A percentile compares a stretch with the other conserved stretches of the same genome.
Conservation (phyloP, 2,888 invertebrate genomes). For the Drosophila putrida region DNA sequence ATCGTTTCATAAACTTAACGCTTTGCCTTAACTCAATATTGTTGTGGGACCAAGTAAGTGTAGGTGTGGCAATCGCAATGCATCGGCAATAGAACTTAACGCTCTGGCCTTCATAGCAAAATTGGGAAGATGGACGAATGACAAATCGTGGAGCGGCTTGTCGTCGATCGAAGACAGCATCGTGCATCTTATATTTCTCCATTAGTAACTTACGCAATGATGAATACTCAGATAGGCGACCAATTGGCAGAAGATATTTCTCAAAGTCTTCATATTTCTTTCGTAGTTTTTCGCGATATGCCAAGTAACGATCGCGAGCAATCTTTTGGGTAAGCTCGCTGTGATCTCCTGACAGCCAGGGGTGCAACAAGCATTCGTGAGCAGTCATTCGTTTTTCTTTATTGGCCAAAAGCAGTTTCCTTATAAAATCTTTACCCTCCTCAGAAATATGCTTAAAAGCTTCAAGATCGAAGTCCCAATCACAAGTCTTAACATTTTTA, state of each 20-base stretch:
- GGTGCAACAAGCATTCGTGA: slow-evolving; percentile 97
- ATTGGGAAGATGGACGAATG: slow-evolving; percentile 97
- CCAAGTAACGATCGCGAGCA: slow-evolving; percentile 93
- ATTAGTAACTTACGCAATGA: slow-evolving; percentile 97
- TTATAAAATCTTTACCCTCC: slow-evolving; percentile 99
- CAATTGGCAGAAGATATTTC: slow-evolving; percentile 96
- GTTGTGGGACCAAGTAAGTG: slow-evolving; percentile 97
- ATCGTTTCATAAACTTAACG: slow-evolving; percentile 99
- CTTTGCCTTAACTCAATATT: slow-evolving; percentile 97
- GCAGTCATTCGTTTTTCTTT: slow-evolving; percentile 99
- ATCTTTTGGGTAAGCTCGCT: slow-evolving; percentile 91
- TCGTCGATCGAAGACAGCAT: slow-evolving; percentile 97
- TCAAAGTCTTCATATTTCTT: slow-evolving; percentile 92
- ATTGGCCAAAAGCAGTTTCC: slow-evolving; percentile 94
- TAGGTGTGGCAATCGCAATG: slow-evolving; percentile 96
- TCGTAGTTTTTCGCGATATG: slow-evolving; percentile 94
- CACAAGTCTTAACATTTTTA: slow-evolving; percentile 99
- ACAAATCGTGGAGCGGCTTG: slow-evolving; percentile 99
- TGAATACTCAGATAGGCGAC: slow-evolving; percentile 98
- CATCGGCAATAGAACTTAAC: slow-evolving; percentile 99
- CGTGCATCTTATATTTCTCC: slow-evolving; percentile 98
- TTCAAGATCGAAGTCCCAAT: slow-evolving; percentile 99
- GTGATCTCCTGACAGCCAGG: slow-evolving; percentile 97
- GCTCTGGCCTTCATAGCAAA: slow-evolving; percentile 98
- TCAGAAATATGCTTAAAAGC: slow-evolving; percentile 97